Evolutionary conservation across 1,140 invertebrate species (phyloP), one percentile per base, ranked within the genome.

Genomic region (Zophobas atratus): DNA sequence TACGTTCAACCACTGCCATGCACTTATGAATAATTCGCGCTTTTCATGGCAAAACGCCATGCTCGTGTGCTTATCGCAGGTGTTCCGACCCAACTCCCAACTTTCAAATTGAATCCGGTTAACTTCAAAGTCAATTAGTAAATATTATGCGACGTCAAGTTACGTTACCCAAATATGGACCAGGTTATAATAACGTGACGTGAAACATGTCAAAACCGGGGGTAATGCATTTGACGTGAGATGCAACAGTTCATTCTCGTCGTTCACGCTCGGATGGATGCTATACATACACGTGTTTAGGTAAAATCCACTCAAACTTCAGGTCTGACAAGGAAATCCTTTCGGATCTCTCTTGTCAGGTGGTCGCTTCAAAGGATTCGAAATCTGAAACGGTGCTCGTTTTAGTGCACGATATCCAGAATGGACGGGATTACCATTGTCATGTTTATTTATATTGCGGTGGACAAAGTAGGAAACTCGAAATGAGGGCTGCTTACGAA

Each of bases 271-370:
- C 56, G 56, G 56, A 60, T 60, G 56, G 56, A 60, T 60, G 43
- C 43, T 46, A 20, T 51, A 51, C n/a, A 67, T 70, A 76, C 75
- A 70, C 75, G 75, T 76, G 75, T 76, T 76, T 76, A 53, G 57
- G 56, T 51, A 53, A 70, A 77, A 77, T 77, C 76, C 76, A 77
- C 76, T 77, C 76, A 77, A 77, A 77, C 67, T 77, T 72, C 76
- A 71, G 36, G 53, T 53, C 57, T 77, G 76, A 77, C 76, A 77
- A 77, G 76, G 63, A 77, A 77, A 77, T 77, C 70, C 76, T 72
- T 8, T 72, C 70, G 76, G 76, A 77, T 72, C 67, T 77, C 36
- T 6, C 63, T 51, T 77, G 76, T 77, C 76, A 72, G 67, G 55
- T 72, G 76, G 67, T 77, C 76, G 76, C 63, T 77, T 77, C 43